A percentile compares a stretch with the other conserved stretches of the same genome.
phyloP scores from a whole-genome alignment of 1,140 invertebrate species.

The Drosophila equinoxialis region DNA sequence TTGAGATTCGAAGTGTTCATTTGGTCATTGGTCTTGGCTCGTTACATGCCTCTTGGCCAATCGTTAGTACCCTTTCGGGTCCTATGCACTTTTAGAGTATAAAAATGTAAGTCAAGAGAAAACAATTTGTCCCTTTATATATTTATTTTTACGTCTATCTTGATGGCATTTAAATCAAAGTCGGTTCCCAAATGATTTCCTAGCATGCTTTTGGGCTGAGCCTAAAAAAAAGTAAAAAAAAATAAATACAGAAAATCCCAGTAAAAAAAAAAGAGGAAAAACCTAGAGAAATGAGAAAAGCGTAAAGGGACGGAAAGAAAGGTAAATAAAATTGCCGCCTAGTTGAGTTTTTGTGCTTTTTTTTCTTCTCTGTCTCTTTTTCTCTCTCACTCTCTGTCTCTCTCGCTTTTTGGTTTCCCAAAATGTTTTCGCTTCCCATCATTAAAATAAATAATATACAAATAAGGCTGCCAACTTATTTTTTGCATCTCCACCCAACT shows the following conservation, averaged over 20 bases:
- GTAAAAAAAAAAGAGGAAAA: not conserved
- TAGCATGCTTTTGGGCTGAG: conserved; percentile 54
- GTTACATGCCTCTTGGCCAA: too few relatives aligned
- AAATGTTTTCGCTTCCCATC: conserved; percentile 45
- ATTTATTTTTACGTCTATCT: conserved; percentile 12
- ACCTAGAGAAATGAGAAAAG: not conserved
- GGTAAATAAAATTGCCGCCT: conserved; percentile 40
- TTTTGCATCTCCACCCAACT: conserved; percentile 50
- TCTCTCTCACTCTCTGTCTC: too few relatives aligned
- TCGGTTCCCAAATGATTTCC: conserved; percentile 56
- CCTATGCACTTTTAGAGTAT: not conserved
- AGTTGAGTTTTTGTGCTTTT: conserved; percentile 36
- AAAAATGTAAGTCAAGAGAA: conserved; percentile 1
- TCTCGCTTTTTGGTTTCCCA: not conserved
- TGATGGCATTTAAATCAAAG: conserved; percentile 19
- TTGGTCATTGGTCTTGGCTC: not conserved
- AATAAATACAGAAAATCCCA: not conserved
- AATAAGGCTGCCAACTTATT: conserved; percentile 47
- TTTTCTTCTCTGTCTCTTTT: too few relatives aligned
- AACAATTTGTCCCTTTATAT: conserved; percentile 6
- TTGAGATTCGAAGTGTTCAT: not conserved
- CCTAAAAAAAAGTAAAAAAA: conserved; percentile 2
- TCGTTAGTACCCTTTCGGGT: too few relatives aligned
- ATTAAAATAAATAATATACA: conserved; percentile 72
- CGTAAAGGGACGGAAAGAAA: conserved; percentile 1